Evolutionary conservation across 2,113 vertebrate species (phyloP), one percentile per base, ranked within the genome.

Genomic region (Ctenodactylus gundi): DNA sequence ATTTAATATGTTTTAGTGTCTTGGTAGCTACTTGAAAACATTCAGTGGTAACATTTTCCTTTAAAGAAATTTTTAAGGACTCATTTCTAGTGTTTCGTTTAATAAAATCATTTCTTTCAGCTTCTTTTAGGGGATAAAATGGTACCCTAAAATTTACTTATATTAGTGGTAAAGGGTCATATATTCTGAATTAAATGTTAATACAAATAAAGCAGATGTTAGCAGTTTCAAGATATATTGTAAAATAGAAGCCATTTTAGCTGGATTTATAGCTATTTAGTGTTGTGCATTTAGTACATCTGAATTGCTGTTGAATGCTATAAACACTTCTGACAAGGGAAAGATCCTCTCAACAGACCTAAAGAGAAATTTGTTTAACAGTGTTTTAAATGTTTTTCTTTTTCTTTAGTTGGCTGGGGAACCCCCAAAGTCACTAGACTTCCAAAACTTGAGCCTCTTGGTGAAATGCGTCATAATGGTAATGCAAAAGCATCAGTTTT

Each of bases 371-470:
- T 98, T 97, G 18, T 88, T 89, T 76, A 29, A 6, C 94, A 88
- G 62, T 75, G 4, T 96, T 97, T 96, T 97, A 94, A 98, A 97
- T 98, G 68, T 98, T 97, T 98, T 93, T 98, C 97, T 97, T 95
- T 98, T 97, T 85, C 97, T 98, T 94, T 97, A 99, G 98, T 98
- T 98, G 98, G 98, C 98, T 98, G 98, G 98, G 98, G 97, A 98
- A 98, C 98, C 96, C 98, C 98, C 90, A 98, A 97, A 98, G 97
- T 98, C 96, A 98, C 97, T 97, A 98, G 98, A 98, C 98, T 98
- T 98, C 91, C 98, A 98, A 98, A 98, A 98, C 98, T 98, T 98
- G 98, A 98, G 90, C 98, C 98, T 97, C 98, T 98, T 97, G 98
- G 98, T 98, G 98, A 98, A 97, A 98, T 97, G 91, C 98, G 90